Conservation (phyloP, 2,888 invertebrate species). For the Ophioninae sp. region DNA sequence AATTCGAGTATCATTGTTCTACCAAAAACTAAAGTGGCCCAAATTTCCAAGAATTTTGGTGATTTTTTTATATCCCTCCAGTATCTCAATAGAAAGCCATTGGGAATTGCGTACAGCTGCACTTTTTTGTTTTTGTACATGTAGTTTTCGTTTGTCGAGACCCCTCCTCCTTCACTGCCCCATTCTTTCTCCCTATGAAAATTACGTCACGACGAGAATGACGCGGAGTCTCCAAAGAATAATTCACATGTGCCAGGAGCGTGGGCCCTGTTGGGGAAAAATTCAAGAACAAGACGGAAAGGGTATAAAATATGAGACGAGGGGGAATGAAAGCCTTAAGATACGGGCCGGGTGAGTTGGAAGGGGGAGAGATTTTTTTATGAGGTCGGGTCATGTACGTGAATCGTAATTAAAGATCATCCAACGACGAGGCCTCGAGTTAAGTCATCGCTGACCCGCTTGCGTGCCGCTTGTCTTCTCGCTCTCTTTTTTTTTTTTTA, state of each 20-base stretch:
- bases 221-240: not conserved
- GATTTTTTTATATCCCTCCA: too few species aligned
- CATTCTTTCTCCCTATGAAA: not conserved
- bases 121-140: not conserved
- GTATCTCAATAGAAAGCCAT: too few species aligned
- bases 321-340: not conserved
- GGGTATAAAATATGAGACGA: conserved; percentile 6
- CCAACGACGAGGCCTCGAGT: conserved; percentile 30
- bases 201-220: conserved; percentile 7
- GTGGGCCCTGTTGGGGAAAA: not conserved
- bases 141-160: not conserved
- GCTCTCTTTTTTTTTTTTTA: not conserved
- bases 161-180: not conserved
- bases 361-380: conserved; percentile 49
- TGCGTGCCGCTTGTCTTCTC: conserved; percentile 8
- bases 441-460: conserved; percentile 46
- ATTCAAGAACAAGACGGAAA: not conserved
- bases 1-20: too few species aligned
- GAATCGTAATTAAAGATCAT: conserved; percentile 56
- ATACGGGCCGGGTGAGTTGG: conserved; percentile 51
- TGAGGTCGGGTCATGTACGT: conserved; percentile 54
- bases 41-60: too few species aligned
- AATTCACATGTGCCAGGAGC: too few species aligned
- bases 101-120: too few species aligned
- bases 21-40: too few species aligned